Evolutionary conservation across 1,140 invertebrate species (phyloP), one percentile per base, ranked within the genome.

Genomic region (Caenorhabditis brenneri): DNA sequence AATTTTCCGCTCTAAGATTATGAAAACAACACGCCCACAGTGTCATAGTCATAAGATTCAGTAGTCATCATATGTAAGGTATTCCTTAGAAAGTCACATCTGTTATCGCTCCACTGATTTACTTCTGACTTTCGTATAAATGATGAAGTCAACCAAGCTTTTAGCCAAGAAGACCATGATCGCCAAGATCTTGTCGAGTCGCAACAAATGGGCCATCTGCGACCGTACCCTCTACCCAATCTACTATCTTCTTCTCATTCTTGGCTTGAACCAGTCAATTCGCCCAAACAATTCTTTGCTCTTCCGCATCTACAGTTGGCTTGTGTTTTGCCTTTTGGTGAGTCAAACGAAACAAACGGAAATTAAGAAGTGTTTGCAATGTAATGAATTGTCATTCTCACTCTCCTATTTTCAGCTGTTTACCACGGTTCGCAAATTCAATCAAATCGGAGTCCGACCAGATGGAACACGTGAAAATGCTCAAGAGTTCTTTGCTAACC

Each of bases 121-220:
- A 24, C 7, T 46, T 19, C 10, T 42, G n/a, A 74, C 24, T 42
- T 42, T 42, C 1, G 29, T 74, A 74, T 27, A 74, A 74, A 74
- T 74, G 24, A 42, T 74, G 36, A 74, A 42, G 65, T 46, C 65
- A 42, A 33, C 65, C 10, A 74, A 39, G 65, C 10, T 74, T 74
- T 74, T 42, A 74, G 65, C 65, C n/a, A 74, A 74, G 65, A 74
- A 74, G 65, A 74, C 36, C 36, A 74, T 74, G 65, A 74, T 74
- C 36, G 65, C 65, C 33, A 74, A 74, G 29, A 39, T 74, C 36
- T 46, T 74, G 65, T 74, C 65, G 22, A 74, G 36, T 19, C 65
- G 65, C 36, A 74, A 74, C 65, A 74, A 74, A 74, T 74, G 65
- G 65, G 65, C 65, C 12, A 74, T 74, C 15, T 74, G 65, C 36